These are phyloP conservation scores for Tinea trinotella DNA, from an alignment of 2,888 invertebrate species.

Conservation along the genomic window DNA sequence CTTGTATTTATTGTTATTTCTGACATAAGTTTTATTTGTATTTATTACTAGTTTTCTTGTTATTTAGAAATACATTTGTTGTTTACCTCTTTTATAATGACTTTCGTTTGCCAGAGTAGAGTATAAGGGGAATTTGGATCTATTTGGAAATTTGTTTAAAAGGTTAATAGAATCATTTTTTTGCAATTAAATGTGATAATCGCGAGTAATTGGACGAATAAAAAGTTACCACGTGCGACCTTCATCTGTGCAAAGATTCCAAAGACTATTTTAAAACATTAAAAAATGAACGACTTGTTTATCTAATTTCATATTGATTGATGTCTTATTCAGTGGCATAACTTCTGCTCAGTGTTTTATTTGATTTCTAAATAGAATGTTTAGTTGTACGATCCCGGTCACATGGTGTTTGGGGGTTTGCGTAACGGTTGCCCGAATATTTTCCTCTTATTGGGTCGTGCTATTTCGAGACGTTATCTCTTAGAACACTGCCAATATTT, in stretches of 20 bases:
- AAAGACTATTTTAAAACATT: background rate
- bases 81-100: no score
- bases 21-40: background rate
- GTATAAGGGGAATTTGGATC: no score
- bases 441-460: conserved; percentile 58
- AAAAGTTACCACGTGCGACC: no score
- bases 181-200: no score
- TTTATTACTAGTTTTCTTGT: background rate
- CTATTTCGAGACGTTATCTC: conserved; percentile 49
- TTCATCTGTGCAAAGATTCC: background rate
- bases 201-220: no score
- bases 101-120: no score
- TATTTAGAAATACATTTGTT: no score
- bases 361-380: conserved; percentile 10
- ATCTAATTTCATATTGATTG: conserved; percentile 12
- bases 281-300: background rate
- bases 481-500: conserved; percentile 45
- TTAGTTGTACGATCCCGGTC: conserved; percentile 29
- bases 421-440: conserved; percentile 42
- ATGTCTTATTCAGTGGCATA: background rate
- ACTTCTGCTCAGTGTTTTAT: conserved; percentile 9
- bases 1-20: no score
- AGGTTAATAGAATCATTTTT: no score
- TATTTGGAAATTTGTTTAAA: no score
- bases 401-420: conserved; percentile 43